Evolutionary conservation across 2,888 invertebrate genomes (phyloP).

Genomic region (Lasioglossum marginatum): DNA sequence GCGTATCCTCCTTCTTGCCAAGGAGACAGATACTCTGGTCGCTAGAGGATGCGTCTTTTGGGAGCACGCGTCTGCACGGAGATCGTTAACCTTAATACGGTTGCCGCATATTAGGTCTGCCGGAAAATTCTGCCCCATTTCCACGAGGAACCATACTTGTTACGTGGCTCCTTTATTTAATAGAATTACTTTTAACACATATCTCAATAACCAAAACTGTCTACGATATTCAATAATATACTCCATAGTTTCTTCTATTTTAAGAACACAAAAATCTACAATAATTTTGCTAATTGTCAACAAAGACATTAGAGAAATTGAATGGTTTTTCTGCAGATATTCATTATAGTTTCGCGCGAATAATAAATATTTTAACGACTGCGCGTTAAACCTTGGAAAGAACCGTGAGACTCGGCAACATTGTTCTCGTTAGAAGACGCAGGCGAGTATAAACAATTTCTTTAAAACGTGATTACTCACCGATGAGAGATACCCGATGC

Average conservation of each 20-base stretch:
- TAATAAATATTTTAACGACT: no score
- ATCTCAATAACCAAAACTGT: no score
- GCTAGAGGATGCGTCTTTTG: background rate
- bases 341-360: no score
- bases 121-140: background rate
- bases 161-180: background rate
- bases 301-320: no score
- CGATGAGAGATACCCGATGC: background rate
- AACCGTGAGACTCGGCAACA: background rate
- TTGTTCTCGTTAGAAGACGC: background rate
- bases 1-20: background rate
- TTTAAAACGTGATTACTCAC: background rate
- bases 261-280: no score
- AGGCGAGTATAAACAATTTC: background rate
- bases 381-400: background rate
- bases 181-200: no score
- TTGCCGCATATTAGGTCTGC: background rate
- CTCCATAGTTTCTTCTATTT: no score
- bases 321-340: no score
- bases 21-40: background rate
- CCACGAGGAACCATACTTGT: background rate
- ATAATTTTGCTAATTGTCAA: no score
- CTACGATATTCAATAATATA: no score
- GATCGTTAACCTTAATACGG: constrained; percentile 7
- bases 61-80: background rate